Evolutionary conservation across 2,797 vertebrate genomes (phyloP), one percentile per base, ranked within the genome.

Genomic region (Gymnopithys bicolor): DNA sequence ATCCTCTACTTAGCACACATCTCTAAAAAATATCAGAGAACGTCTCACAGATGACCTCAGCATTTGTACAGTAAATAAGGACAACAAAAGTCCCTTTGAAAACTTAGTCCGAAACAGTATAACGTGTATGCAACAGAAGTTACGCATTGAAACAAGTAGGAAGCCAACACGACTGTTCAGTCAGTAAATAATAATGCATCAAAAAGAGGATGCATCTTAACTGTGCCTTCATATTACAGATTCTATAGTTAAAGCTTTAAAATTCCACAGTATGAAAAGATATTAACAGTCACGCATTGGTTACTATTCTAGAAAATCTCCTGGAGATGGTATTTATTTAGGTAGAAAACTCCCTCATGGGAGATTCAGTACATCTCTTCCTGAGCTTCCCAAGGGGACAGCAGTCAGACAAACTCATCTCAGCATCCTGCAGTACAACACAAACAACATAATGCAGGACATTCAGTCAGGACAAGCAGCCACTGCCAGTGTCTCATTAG

Each of bases 401-500:
- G 91, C 91, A 97, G 93, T 95, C 96, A 96, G 73, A 73, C 73
- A 94, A 76, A 78, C 73, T 81, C 84, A 82, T 66, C 95, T 88
- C 80, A 93, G 75, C 68, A 89, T 93, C 94, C 55, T 89, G 89
- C 89, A 93, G 66, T 52, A 93, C 80, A 96, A 85, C 49, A 74
- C 55, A 95, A 95, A 94, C 80, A 95, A 94, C 95, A 94, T 86
- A 69, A 96, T 84, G 67, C 95, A 91, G 94, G 86, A 95, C 95
- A 91, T 55, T 91, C 68, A 76, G 63, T 87, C 93, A 86, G 84
- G 84, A 92, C 74, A 73, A 88, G 81, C 60, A 82, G 68, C 64
- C 63, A 23, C 84, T 89, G 84, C 83, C 87, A 90, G 28, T 24
- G 56, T 73, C 81, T 91, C 67, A 82, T 95, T 94, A 95, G 77